Evolutionary conservation across 2,888 invertebrate species (phyloP), one percentile per base, ranked within the genome.

Genomic region (Altica lythri): DNA sequence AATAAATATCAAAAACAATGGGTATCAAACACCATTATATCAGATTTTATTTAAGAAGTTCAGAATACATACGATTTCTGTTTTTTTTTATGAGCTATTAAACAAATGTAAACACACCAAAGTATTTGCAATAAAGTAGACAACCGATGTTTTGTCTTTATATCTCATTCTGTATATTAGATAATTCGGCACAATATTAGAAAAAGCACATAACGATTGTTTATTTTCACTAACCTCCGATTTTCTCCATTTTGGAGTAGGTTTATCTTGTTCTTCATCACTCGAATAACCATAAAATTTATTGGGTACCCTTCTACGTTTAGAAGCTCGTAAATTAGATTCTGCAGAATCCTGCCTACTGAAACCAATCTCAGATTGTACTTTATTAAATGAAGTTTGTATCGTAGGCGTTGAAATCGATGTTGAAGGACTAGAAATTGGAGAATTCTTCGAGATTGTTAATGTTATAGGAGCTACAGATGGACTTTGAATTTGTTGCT

Each of bases 241-340:
- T 72, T 89, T 89, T 53, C 85, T 80, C 89, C 89, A 90, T 65
- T 89, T 89, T 0, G 86, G 85, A 2, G 84, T 82, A 75, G 57
- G 53, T 49, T 71, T 77, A 4, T 80, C 84, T 10, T 81, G 79
- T 59, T 92, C 92, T 66, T 92, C 92, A 64, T 91, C 92, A 72
- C 91, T 91, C 0, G 91, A 89, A 72, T 92, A 92, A 0, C 92
- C 92, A 70, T 92, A 92, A 72, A 92, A 92, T 69, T 87, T 89
- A 69, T 92, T 92, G 0, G 90, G 92, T 18, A 91, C 86, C 30
- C 92, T 78, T 66, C 89, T 82, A 55, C 92, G 82, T 75, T 92
- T 91, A 1, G 92, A 92, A 1, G 86, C 84, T 27, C 91, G 80
- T 69, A 76, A 69, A 61, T 86, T 89, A 12, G 76, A 85, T 66